phyloP scores from a whole-genome alignment of 2,888 invertebrate genomes.

The Matsumyia berberina region DNA sequence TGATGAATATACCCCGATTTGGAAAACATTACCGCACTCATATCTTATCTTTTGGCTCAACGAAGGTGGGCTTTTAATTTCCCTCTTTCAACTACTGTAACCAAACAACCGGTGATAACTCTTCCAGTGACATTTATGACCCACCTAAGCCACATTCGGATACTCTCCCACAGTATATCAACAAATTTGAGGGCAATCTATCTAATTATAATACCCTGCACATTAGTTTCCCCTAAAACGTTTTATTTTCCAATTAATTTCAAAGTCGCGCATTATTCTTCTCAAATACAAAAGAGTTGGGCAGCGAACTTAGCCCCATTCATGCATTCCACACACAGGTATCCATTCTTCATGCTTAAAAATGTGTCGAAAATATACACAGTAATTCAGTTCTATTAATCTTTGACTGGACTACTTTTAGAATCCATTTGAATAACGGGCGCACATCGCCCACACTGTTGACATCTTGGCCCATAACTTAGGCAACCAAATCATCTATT shows the following conservation, averaged over 20 bases:
- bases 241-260: conserved; percentile 41
- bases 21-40: too few relatives aligned
- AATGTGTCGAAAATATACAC: conserved; percentile 35
- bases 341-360: conserved; percentile 30
- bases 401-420: background rate
- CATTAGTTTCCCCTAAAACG: conserved; percentile 1
- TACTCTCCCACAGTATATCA: background rate
- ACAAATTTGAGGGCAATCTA: background rate
- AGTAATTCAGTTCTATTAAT: conserved; percentile 52
- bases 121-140: conserved; percentile 26
- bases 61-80: too few relatives aligned
- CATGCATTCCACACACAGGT: background rate
- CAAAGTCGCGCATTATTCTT: conserved; percentile 7
- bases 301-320: conserved; percentile 17
- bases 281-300: conserved; percentile 46
- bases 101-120: background rate
- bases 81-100: too few relatives aligned
- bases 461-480: conserved; percentile 13
- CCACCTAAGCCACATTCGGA: background rate
- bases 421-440: conserved; percentile 39
- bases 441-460: conserved; percentile 38
- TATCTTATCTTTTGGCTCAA: too few relatives aligned
- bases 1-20: too few relatives aligned
- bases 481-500: background rate
- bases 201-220: conserved; percentile 9